Evolutionary conservation across 2,888 invertebrate genomes (phyloP), one percentile per base, ranked within the genome.

Genomic region (Caenorhabditis uteleia): DNA sequence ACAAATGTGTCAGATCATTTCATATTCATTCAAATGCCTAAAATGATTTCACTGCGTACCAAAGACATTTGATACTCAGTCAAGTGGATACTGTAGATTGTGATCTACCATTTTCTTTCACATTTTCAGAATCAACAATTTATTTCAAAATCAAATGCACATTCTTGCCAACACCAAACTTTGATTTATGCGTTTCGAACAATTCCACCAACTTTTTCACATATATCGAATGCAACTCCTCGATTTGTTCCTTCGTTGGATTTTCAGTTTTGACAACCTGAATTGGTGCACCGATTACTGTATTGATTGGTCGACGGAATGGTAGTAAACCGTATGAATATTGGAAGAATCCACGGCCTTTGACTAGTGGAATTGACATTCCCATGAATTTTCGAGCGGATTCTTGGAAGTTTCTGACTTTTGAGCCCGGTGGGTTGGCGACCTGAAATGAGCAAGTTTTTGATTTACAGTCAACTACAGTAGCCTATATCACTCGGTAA

Each of bases 201-300:
- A 95, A 86, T 10, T 88, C 85, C 2, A 86, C 84, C 23, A 95
- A 86, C 7, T 87, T 87, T 10, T 88, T 83, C 1, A 89, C 88
- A 83, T 95, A 95, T 77, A 88, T 87, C 2, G 86, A 84, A 82
- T 95, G 95, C 2, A 92, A 86, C 16, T 88, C 86, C 48, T 91
- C 88, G 21, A 95, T 87, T 81, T 92, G 88, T 67, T 91, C 90
- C 3, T 86, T 83, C 0, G 89, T 89, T 0, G 95, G 94, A 26
- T 90, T 87, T 10, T 86, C 83, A 69, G 88, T 88, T 84, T 88
- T 89, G 44, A 88, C 86, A 0, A 94, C 88, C 50, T 89, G 89
- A 78, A 95, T 88, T 4, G 95, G 93, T 21, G 87, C 86, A 3
- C 95, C 95, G 81, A 95, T 93, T 77, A 95, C 91, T 77, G 91